phyloP scores from a whole-genome alignment of 2,888 invertebrate genomes.

The Abrostola triplasia region DNA sequence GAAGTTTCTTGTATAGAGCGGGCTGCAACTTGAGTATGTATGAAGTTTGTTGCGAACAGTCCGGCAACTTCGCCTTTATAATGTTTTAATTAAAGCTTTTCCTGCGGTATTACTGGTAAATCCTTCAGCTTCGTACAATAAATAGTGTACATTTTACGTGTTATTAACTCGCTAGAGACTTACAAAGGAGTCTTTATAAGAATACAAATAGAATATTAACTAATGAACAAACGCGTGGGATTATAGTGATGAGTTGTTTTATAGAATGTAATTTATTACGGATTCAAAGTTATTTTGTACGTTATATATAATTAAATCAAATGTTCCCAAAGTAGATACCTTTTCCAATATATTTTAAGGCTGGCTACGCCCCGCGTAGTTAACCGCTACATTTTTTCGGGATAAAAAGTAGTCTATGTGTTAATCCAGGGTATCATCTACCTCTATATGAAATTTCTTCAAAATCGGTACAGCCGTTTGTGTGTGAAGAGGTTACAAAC shows the following conservation, averaged over 20 bases:
- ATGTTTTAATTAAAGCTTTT: conserved; percentile 53
- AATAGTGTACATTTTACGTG: conserved; percentile 26
- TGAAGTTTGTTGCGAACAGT: conserved; percentile 42
- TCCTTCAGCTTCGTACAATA: conserved; percentile 20
- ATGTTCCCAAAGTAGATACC: no score
- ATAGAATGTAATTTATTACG: background rate
- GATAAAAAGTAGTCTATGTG: no score
- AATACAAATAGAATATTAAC: conserved; percentile 19
- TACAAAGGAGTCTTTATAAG: conserved; percentile 32
- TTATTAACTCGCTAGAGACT: conserved; percentile 2
- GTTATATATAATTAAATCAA: no score
- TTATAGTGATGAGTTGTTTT: background rate
- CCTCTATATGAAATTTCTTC: no score
- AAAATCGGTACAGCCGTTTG: no score
- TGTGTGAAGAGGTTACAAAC: no score
- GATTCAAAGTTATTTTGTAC: no score
- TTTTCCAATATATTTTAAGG: no score
- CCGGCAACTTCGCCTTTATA: conserved; percentile 38
- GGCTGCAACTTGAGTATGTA: conserved; percentile 39
- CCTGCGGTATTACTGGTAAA: conserved; percentile 24
- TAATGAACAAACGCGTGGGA: background rate
- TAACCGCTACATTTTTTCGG: no score
- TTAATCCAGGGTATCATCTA: no score
- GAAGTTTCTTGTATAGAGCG: conserved; percentile 27
- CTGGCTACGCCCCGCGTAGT: no score